Base-by-base conservation (phyloP, 1,140 invertebrate species). In the Geopemphigus sp. region DNA sequence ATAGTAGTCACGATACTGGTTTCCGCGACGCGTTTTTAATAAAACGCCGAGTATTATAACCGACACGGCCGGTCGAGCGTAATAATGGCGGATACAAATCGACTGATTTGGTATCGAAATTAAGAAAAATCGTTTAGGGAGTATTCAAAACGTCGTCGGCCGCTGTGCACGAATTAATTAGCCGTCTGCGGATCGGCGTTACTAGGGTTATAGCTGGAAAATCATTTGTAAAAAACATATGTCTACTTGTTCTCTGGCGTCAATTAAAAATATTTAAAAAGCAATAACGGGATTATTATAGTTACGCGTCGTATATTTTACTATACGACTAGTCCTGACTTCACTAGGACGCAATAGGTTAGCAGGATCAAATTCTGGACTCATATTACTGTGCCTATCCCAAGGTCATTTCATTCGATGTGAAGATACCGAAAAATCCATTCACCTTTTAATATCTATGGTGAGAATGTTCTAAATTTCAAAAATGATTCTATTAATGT, bases 341-440 rank as follows among this genome's bases (percentile, higher is more conserved):
- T 92, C 94, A 56, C 95, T 93, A 14, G 97, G 96, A 86, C 93
- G 95, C 1, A 99, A 86, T 1, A 96, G 97, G 88, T 98, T 98
- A 12, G 87, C 89, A 0, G 91, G 90, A 87, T 95, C 92, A 84
- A 91, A 90, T 53, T 90, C 88, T n/a, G 90, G 89, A 81, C 91
- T 84, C 26, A 91, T 86, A 81, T 89, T 85, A 73, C 89, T 87
- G 26, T 83, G 81, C 3, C 97, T 97, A 83, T 91, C 90, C 97
- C 97, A 99, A 39, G 97, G 97, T 81, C 97, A 86, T 84, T 93
- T 91, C 86, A 93, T 94, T 47, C 97, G 90, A 86, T 99, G 97
- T 3, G 97, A 96, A 32, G 95, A 98, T 3, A 99, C 95, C 8
- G n/a, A n/a, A 98, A 88, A n/a, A 99, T 89, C 97, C 97, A 99